A percentile compares a stretch with the other conserved stretches of the same genome.
phyloP scores from a whole-genome alignment of 2,113 vertebrate genomes.

The Taxidea taxus region DNA sequence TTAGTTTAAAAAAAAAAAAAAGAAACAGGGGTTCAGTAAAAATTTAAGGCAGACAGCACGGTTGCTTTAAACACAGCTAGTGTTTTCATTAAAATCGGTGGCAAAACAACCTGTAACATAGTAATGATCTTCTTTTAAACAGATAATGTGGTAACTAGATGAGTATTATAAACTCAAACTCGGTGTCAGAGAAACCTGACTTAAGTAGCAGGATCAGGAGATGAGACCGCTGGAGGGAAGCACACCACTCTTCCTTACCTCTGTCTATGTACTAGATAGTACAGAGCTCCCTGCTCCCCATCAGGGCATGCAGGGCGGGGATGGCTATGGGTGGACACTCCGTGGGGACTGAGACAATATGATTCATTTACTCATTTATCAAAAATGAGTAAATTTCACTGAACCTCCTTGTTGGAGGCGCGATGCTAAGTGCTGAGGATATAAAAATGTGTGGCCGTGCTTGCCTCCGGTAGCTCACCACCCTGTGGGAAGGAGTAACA shows the following conservation, averaged over 20 bases:
- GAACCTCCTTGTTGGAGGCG: neutral
- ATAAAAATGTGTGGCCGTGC: neutral
- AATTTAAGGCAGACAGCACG: neutral
- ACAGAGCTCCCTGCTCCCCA: neutral
- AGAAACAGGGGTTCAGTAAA: neutral
- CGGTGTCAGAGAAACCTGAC: neutral
- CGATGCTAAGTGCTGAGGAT: neutral
- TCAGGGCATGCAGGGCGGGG: rapidly evolving
- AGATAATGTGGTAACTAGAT: neutral
- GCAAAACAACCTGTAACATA: neutral
- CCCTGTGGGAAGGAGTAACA: neutral
- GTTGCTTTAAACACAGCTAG: neutral
- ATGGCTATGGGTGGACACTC: neutral
- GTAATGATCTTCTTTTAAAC: neutral
- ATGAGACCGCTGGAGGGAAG: neutral
- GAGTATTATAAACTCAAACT: neutral
- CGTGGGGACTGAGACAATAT: neutral
- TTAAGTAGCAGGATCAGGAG: neutral
- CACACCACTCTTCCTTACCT: rapidly evolving
- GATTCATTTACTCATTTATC: neutral
- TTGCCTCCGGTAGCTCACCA: neutral
- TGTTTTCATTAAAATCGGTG: neutral
- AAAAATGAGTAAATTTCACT: neutral
- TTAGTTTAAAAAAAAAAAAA: neutral
- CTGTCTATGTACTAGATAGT: rapidly evolving